Evolutionary conservation across 2,797 vertebrate species (phyloP).

Genomic region (Sebastes minor): DNA sequence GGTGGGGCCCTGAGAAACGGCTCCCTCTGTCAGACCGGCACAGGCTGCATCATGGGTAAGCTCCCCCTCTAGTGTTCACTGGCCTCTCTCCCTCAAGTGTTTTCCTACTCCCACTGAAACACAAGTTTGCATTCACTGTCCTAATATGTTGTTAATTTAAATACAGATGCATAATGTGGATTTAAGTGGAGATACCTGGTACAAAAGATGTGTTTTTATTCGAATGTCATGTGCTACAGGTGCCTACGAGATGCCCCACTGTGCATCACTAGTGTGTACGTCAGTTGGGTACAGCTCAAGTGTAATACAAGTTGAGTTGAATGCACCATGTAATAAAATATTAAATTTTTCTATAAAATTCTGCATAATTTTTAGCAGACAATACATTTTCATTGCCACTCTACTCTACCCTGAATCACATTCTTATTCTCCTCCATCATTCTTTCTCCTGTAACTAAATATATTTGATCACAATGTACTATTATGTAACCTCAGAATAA

Average conservation of each 20-base stretch:
- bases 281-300: neutral
- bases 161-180: neutral
- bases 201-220: neutral
- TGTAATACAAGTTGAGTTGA: neutral
- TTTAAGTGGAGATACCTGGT: neutral
- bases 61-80: slow-evolving; percentile 99
- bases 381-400: neutral
- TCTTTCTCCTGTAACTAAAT: neutral
- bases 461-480: neutral
- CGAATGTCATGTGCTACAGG: neutral
- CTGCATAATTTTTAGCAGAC: neutral
- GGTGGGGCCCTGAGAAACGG: slow-evolving; percentile 78
- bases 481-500: neutral
- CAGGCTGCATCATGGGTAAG: slow-evolving; percentile 88
- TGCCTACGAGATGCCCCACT: neutral
- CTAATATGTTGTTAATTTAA: neutral
- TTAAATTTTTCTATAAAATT: neutral
- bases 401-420: neutral
- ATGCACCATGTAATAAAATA: neutral
- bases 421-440: neutral
- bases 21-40: slow-evolving; percentile 80
- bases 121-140: slow-evolving; percentile 25
- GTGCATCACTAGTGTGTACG: neutral
- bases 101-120: slow-evolving; percentile 23
- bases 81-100: slow-evolving; percentile 61